Evolutionary conservation across 1,140 invertebrate genomes (phyloP), one percentile per base, ranked within the genome.

Genomic region (Elysia chlorotica): DNA sequence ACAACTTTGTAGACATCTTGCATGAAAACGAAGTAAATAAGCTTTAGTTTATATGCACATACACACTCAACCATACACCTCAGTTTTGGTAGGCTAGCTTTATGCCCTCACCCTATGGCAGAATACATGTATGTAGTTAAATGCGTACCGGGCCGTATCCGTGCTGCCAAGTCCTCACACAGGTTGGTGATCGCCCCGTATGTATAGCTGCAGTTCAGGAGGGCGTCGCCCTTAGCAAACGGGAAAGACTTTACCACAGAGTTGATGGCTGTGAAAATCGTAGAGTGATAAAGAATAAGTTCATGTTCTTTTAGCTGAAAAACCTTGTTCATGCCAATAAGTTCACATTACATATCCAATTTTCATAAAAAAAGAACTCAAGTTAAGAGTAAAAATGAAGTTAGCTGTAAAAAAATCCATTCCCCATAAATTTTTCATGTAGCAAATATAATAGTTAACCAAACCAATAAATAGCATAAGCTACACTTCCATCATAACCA

Each of bases 181-280:
- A 75, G 56, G 23, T 73, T 74, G n/a, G 72, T 68, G 1, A 82
- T 57, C 14, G 81, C 61, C 2, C 28, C 54, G 54, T 81, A 82
- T 2, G 77, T 78, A 28, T 76, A 54, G 23, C 67, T 69, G n/a
- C 73, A 78, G 21, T 57, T 71, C 41, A 82, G 59, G 37, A 82
- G 76, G 21, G 66, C 76, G 30, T 82, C 79, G 31, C 73, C 78
- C 10, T 66, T 28, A 41, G 72, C 72, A 41, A 78, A 61, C 14
- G 74, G 62, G 1, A 74, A 67, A 6, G 79, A 78, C 54, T 77
- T 78, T 37, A 82, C 6, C 0, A 78, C 62, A 2, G 56, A 67
- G 54, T 82, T 82, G 0, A 81, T 65, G n/a, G 75, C 81, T 81
- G 23, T 2, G 74, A 71, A 66, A 41, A n/a, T 37, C 33, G 36